phyloP scores from a whole-genome alignment of 1,140 invertebrate genomes.

The Drosophila virilis region DNA sequence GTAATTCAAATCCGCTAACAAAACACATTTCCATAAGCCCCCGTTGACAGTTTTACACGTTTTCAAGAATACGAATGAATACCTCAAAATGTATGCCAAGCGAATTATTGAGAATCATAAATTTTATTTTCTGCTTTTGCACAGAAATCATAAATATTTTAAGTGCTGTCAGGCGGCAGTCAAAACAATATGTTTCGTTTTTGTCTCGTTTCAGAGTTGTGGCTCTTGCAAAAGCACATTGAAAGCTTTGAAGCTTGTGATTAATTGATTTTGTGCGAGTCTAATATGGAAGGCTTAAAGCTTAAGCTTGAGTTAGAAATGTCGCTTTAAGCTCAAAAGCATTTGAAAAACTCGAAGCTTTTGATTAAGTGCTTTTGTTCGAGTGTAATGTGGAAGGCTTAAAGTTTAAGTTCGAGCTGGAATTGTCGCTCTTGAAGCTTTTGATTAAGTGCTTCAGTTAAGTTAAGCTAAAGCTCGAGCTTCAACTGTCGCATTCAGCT shows the following conservation, averaged over 20 bases:
- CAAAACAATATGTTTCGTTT: too few species aligned
- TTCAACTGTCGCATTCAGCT: background rate
- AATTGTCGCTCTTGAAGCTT: background rate
- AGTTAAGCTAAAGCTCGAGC: background rate
- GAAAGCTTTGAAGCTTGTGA: background rate
- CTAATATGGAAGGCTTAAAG: too few species aligned
- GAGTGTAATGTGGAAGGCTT: too few species aligned
- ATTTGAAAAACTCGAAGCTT: too few species aligned
- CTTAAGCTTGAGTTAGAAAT: background rate
- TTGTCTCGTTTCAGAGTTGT: too few species aligned
- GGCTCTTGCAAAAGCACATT: background rate
- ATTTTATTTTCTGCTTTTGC: background rate
- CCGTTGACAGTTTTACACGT: conserved; percentile 20
- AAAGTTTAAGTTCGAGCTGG: too few species aligned
- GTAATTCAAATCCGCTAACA: conserved; percentile 19
- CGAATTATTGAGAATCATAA: conserved; percentile 1
- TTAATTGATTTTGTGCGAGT: background rate
- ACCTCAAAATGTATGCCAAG: background rate
- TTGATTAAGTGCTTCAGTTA: background rate
- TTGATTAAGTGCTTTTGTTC: background rate
- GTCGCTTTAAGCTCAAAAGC: too few species aligned
- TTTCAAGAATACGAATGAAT: background rate
- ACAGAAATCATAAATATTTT: background rate
- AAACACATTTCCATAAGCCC: background rate
- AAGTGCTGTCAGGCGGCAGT: too few species aligned